Evolutionary conservation across 1,140 invertebrate genomes (phyloP).

Genomic region (Elysia chlorotica): DNA sequence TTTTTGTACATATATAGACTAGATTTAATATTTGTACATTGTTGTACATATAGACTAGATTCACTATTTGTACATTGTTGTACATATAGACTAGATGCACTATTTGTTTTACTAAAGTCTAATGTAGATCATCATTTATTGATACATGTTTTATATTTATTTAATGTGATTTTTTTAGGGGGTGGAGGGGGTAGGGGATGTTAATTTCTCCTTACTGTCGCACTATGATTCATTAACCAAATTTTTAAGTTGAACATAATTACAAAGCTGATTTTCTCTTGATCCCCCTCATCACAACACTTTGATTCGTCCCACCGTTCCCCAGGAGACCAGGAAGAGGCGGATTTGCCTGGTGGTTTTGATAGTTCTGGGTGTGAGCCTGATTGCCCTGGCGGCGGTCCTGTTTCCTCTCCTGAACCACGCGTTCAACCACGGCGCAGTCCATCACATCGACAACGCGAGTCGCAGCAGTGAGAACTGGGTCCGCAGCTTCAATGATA

Average conservation of each 20-base stretch:
- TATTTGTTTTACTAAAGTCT: background rate
- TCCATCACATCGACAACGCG: background rate
- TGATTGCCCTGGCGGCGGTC: constrained; percentile 3
- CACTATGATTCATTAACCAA: background rate
- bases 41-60: too few species aligned
- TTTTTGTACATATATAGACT: too few species aligned
- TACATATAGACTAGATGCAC: background rate
- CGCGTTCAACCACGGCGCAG: constrained; percentile 9
- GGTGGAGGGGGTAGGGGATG: background rate
- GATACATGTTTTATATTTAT: background rate
- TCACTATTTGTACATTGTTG: background rate
- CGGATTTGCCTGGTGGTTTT: background rate
- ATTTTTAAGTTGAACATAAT: background rate
- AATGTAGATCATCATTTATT: background rate
- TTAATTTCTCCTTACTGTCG: background rate
- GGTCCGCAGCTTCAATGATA: background rate
- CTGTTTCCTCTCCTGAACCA: constrained; percentile 8
- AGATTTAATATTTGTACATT: too few species aligned
- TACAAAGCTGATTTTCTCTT: background rate
- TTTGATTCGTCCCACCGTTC: background rate
- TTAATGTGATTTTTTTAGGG: background rate
- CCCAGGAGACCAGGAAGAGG: background rate
- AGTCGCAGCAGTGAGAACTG: background rate
- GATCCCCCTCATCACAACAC: background rate
- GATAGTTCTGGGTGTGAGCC: background rate